Evolutionary conservation across 2,888 invertebrate species (phyloP).

Genomic region (Argynnis bischoffii): DNA sequence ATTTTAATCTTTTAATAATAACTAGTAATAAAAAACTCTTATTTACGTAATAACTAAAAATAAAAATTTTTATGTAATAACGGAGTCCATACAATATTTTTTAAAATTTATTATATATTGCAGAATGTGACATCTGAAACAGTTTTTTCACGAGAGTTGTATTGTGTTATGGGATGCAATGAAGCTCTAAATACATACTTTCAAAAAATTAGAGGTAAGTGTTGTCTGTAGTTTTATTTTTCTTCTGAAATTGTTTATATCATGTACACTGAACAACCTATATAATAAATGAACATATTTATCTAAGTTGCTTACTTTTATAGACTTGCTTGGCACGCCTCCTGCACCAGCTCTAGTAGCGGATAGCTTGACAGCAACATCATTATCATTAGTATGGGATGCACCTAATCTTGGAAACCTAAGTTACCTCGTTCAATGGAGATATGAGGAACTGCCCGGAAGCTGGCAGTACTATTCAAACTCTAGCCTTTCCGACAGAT

Average conservation of each 20-base stretch:
- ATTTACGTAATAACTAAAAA: too few relatives aligned
- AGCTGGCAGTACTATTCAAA: conserved; percentile 93
- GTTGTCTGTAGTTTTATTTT: background rate
- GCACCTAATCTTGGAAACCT: conserved; percentile 79
- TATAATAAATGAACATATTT: background rate
- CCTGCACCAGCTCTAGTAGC: conserved; percentile 90
- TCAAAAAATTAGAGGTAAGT: conserved; percentile 85
- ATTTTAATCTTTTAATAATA: background rate
- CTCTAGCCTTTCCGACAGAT: conserved; percentile 85
- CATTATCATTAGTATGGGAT: conserved; percentile 92
- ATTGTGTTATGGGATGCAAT: conserved; percentile 92
- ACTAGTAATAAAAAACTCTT: background rate
- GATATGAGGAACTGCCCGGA: conserved; percentile 86
- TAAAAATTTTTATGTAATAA: conserved; percentile 1
- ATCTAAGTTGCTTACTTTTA: background rate
- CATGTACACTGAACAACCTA: background rate
- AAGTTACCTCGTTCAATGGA: conserved; percentile 88
- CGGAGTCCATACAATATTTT: too few relatives aligned
- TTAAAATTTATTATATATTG: conserved; percentile 45
- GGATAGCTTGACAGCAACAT: conserved; percentile 88
- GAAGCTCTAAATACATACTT: conserved; percentile 89
- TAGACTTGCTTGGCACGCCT: conserved; percentile 86
- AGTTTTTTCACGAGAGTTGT: conserved; percentile 86
- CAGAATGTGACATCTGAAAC: conserved; percentile 88
- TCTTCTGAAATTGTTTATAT: background rate